A percentile compares a stretch with the other conserved stretches of the same genome.
These are phyloP conservation scores for Phalloptychus januarius DNA, from an alignment of 2,797 vertebrate genomes.

Conservation along the genomic window DNA sequence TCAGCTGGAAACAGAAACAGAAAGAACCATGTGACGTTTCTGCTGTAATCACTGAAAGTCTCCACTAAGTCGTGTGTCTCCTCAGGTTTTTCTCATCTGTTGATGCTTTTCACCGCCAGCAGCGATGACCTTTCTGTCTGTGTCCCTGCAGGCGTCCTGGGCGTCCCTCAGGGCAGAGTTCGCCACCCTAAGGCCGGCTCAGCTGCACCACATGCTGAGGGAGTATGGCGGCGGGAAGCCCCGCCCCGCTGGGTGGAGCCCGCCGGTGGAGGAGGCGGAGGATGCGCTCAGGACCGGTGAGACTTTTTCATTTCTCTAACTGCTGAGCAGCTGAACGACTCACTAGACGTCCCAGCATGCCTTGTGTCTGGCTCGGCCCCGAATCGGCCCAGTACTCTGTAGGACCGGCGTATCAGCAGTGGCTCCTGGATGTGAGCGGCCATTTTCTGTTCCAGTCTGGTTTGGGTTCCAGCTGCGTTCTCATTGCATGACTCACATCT, in stretches of 20 bases:
- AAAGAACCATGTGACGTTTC: slow-evolving; percentile 14
- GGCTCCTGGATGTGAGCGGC: background rate
- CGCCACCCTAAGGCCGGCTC: slow-evolving; percentile 75
- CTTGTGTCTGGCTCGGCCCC: background rate
- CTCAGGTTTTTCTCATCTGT: background rate
- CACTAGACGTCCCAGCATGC: background rate
- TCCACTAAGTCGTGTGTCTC: slow-evolving; percentile 40
- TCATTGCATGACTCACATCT: too few relatives aligned
- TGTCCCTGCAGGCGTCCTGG: slow-evolving; percentile 75
- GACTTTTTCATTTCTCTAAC: background rate
- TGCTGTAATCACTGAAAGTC: slow-evolving; percentile 25
- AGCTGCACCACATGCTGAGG: slow-evolving; percentile 84
- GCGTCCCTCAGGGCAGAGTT: slow-evolving; percentile 77
- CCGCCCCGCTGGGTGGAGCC: slow-evolving; percentile 73
- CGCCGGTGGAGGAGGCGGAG: slow-evolving; percentile 57
- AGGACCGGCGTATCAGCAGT: background rate
- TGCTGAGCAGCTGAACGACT: too few relatives aligned
- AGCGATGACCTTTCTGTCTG: background rate
- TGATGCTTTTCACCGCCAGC: slow-evolving; percentile 23
- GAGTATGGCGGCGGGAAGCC: slow-evolving; percentile 73
- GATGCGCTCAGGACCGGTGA: slow-evolving; percentile 74
- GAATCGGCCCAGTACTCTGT: too few relatives aligned
- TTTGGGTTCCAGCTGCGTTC: too few relatives aligned
- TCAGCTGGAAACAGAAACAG: slow-evolving; percentile 20
- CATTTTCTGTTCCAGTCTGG: too few relatives aligned